Evolutionary conservation across 2,113 vertebrate species (phyloP), one percentile per base, ranked within the genome.

Genomic region (Rissa tridactyla): DNA sequence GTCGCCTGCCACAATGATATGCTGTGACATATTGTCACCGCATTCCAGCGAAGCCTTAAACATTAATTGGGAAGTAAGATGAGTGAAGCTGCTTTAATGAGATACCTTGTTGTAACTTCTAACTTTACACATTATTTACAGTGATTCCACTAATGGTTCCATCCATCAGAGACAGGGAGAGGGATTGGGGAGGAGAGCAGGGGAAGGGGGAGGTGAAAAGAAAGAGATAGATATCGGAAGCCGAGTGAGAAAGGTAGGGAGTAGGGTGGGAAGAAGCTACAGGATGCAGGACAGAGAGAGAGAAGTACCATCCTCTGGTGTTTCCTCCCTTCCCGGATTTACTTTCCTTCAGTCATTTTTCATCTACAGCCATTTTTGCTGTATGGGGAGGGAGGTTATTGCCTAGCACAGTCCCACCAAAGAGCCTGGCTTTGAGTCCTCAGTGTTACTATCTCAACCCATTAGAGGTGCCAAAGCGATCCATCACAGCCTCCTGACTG

Each of bases 61-160:
- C 98, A 97, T 98, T 98, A 98, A 98, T 98, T 98, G 98, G 98
- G 96, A 98, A 98, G 97, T 96, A 98, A 98, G 97, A 98, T 95
- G 97, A 98, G 97, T 98, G 83, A 98, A 97, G 98, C 92, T 25
- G 81, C 97, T 98, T 98, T 99, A 98, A 99, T 98, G 98, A 99
- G 98, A 98, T 98, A 98, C 98, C 98, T 97, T 98, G 98, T 98
- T 98, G 98, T 98, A 98, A 98, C 97, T 98, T 98, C 96, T 97
- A 98, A 98, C 98, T 98, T 97, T 97, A 96, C 97, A 98, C 96
- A 97, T 98, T 98, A 98, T 98, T 98, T 98, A 98, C 98, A 98
- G 98, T 98, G 98, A 98, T 98, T 98, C 97, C 91, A 91, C 97
- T 98, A 98, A 98, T 98, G 98, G 98, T 98, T 98, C 97, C 97